Percentiles rank a stretch among this genome's conserved stretches.
Evolutionary conservation across 2,797 vertebrate species (phyloP).

Genomic region (Ciconia nigra): DNA sequence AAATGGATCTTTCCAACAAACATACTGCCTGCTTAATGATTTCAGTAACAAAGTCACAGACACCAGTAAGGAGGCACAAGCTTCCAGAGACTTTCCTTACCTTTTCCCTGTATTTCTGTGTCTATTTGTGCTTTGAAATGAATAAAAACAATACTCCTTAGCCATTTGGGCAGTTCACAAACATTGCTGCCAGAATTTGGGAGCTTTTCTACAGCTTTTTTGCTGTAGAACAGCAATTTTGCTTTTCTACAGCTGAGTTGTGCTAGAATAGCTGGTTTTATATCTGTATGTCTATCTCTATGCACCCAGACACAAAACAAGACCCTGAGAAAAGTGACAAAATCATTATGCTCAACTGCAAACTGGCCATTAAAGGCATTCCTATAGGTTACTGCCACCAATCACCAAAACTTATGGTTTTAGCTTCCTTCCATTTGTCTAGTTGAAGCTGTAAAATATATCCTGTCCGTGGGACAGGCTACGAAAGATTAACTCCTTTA

Average conservation of each 20-base stretch:
- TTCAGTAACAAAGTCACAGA: not conserved
- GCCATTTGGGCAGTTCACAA: not conserved
- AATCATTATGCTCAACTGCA: conserved; percentile 74
- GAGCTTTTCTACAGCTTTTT: not conserved
- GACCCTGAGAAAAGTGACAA: conserved; percentile 75
- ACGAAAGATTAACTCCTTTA: not conserved
- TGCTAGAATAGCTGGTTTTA: not conserved
- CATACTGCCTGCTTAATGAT: not conserved
- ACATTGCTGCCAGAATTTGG: not conserved
- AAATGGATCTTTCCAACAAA: not conserved
- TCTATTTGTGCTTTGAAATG: not conserved
- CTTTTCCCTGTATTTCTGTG: not conserved
- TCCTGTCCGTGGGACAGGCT: not conserved
- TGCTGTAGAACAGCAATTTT: not conserved
- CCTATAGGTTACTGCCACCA: conserved; percentile 74
- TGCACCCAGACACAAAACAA: conserved; percentile 34
- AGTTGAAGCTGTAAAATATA: conserved; percentile 2
- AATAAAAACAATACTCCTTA: not conserved
- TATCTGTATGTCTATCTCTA: not conserved
- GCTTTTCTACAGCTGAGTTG: not conserved
- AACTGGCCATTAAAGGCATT: conserved; percentile 67
- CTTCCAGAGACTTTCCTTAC: not conserved
- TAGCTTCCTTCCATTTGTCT: conserved; percentile 62
- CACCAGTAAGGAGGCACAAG: not conserved
- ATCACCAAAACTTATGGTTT: conserved; percentile 61